These are phyloP conservation scores for Liopterus haemorrhoidalis DNA, from an alignment of 2,888 invertebrate genomes.

Conservation along the genomic window DNA sequence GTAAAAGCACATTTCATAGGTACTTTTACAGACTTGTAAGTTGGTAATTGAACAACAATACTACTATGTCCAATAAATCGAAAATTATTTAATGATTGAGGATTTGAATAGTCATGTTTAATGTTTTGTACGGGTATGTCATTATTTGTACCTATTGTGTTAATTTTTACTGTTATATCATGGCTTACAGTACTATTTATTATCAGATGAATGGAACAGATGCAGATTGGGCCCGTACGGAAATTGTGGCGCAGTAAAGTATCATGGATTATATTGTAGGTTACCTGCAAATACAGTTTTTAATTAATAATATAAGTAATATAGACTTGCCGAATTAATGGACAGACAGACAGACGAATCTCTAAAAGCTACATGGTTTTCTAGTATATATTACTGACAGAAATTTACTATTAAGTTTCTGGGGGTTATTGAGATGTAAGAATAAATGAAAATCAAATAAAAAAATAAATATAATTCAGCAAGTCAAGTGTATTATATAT, in stretches of 20 bases:
- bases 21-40: conserved; percentile 39
- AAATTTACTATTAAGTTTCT: too few species aligned
- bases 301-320: conserved; percentile 31
- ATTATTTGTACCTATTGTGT: conserved; percentile 51
- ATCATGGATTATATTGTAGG: conserved; percentile 55
- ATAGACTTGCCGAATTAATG: conserved; percentile 18
- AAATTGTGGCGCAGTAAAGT: conserved; percentile 60
- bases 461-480: too few species aligned
- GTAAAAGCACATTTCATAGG: conserved; percentile 52
- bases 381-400: too few species aligned
- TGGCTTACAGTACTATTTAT: conserved; percentile 61
- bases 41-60: conserved; percentile 37
- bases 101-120: conserved; percentile 31
- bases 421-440: too few species aligned
- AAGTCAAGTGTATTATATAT: too few species aligned
- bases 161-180: conserved; percentile 55
- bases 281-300: conserved; percentile 50
- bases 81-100: conserved; percentile 41
- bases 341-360: conserved; percentile 8
- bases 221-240: conserved; percentile 53
- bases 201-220: conserved; percentile 61
- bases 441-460: too few species aligned
- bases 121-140: conserved; percentile 7
- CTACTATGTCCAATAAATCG: conserved; percentile 42
- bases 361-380: too few species aligned